A percentile compares a stretch with the other conserved stretches of the same genome.
phyloP scores from a whole-genome alignment of 2,797 vertebrate species.

The Petrocephalus schoutedeni region DNA sequence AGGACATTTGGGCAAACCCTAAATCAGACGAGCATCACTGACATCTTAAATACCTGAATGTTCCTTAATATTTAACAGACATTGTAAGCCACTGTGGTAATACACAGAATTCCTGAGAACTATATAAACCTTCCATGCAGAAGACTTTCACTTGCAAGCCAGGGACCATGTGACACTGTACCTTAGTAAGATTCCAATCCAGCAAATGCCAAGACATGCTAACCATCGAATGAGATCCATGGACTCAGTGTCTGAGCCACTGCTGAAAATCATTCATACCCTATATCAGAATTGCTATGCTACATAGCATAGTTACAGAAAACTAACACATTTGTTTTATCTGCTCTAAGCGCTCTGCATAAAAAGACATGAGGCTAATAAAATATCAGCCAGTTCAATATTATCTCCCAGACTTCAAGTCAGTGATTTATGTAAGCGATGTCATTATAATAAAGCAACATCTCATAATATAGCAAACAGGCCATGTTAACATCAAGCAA shows the following conservation, averaged over 20 bases:
- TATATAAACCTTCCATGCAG: background rate
- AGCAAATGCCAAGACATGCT: background rate
- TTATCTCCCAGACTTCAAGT: background rate
- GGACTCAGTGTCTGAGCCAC: background rate
- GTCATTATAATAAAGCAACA: background rate
- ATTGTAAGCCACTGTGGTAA: background rate
- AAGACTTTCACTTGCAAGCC: background rate
- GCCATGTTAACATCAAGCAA: background rate
- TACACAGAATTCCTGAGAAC: background rate
- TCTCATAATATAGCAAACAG: background rate
- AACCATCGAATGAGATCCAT: background rate
- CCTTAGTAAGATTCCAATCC: background rate
- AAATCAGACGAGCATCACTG: background rate
- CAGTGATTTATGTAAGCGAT: background rate
- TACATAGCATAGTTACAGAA: background rate
- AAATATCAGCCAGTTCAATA: background rate
- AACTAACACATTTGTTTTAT: background rate
- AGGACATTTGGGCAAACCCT: background rate
- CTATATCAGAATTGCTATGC: background rate
- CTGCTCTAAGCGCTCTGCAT: background rate
- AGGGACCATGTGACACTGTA: background rate
- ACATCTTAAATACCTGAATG: background rate
- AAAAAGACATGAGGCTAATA: background rate
- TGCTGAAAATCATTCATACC: background rate
- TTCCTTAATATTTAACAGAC: background rate